Evolutionary conservation across 2,888 invertebrate species (phyloP).

Genomic region (Apamea monoglypha): DNA sequence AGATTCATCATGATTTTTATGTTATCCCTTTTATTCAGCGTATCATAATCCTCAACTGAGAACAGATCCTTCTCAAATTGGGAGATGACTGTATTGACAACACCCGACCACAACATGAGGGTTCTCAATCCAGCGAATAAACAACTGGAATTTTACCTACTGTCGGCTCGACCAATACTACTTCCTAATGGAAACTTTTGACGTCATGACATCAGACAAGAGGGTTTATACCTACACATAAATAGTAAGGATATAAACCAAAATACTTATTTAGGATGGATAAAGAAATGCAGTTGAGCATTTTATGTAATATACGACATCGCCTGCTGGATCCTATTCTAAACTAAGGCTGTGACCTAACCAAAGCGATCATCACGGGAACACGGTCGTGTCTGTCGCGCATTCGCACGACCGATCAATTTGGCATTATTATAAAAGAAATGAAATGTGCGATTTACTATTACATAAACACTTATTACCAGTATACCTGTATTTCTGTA

Average conservation of each 20-base stretch:
- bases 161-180: not conserved
- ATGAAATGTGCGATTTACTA: too few species aligned
- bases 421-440: too few species aligned
- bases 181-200: not conserved
- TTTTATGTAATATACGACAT: too few species aligned
- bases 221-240: not conserved
- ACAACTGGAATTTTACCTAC: not conserved
- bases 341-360: too few species aligned
- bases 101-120: not conserved
- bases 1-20: not conserved
- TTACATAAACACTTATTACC: too few species aligned
- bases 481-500: too few species aligned
- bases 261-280: not conserved
- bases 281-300: not conserved
- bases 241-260: constrained; percentile 1
- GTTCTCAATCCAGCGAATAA: not conserved
- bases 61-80: not conserved
- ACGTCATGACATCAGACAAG: not conserved
- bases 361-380: too few species aligned
- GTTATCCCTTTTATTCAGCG: not conserved
- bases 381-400: too few species aligned
- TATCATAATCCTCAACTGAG: too few species aligned
- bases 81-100: not conserved
- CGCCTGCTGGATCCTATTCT: too few species aligned
- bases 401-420: too few species aligned